A percentile compares a stretch with the other conserved stretches of the same genome.
Evolutionary conservation across 2,113 vertebrate species (phyloP).

Genomic region (Mohoua ochrocephala): DNA sequence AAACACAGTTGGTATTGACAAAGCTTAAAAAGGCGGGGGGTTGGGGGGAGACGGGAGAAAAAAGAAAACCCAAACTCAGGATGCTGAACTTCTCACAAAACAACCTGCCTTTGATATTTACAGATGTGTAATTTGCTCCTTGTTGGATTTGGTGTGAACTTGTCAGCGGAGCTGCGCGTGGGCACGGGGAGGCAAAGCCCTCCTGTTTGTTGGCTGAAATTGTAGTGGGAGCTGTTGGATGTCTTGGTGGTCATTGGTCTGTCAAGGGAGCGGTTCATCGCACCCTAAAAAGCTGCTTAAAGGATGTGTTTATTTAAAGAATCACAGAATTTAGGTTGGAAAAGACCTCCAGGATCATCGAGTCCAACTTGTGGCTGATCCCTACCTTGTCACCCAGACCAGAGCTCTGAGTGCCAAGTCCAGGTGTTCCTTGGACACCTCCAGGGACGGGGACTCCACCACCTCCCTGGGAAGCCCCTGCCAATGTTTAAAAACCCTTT

Average conservation of each 20-base stretch:
- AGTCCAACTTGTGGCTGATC: not conserved
- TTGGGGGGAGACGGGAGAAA: not conserved
- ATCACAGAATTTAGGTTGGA: not conserved
- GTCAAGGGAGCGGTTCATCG: rapidly evolving
- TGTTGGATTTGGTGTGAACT: conserved; percentile 39
- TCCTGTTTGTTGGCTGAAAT: not conserved
- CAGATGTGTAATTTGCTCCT: conserved; percentile 40
- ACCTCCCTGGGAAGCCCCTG: not conserved
- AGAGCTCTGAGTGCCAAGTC: not conserved
- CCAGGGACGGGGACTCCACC: not conserved
- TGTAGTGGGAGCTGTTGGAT: not conserved
- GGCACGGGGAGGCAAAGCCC: rapidly evolving
- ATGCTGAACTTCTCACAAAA: conserved; percentile 44
- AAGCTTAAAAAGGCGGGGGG: not conserved
- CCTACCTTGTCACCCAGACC: not conserved
- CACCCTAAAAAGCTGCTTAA: not conserved
- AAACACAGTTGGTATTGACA: conserved; percentile 54
- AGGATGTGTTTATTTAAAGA: not conserved
- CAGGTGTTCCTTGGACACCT: not conserved
- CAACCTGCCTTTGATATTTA: conserved; percentile 63
- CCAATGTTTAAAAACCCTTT: not conserved
- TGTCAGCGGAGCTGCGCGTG: rapidly evolving
- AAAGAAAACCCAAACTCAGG: not conserved
- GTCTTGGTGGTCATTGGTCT: not conserved
- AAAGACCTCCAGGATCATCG: not conserved